Evolutionary conservation across 2,797 vertebrate genomes (phyloP), one percentile per base, ranked within the genome.

Genomic region (Parotocinclus haroldoi): DNA sequence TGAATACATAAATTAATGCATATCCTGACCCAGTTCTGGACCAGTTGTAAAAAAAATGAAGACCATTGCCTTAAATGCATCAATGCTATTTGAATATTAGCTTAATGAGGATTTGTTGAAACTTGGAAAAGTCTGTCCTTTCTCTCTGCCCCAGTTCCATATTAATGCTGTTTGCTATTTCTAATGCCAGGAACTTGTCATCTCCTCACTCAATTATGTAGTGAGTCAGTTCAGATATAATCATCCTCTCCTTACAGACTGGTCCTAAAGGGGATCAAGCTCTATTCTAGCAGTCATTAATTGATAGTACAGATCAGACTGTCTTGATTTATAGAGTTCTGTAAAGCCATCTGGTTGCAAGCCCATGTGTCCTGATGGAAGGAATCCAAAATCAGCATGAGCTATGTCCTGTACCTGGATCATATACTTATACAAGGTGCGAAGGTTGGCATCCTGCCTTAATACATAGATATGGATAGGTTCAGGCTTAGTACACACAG

Each of bases 141-240:
- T 9, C 67, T 9, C 1, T 52, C 69, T 60, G 71, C 76, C 71
- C 75, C 72, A 80, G 74, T 80, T 83, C 62, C 70, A 80, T 77
- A 76, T 71, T 55, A 77, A 78, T 68, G 66, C 38, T 66, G 69
- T 46, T 66, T 65, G 60, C 71, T 71, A 66, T 72, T 55, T 63
- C 59, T 61, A 59, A 74, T 37, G 44, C 75, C 61, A 44, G 52
- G 38, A 54, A 66, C 44, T 58, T 44, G 11, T 69, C 52, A 68
- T 61, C 54, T 53, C 48, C 49, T 16, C 37, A 17, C 57, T 59
- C 36, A 40, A 44, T 71, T 59, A 65, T 72, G 37, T 39, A 39
- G 51, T 50, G 14, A 59, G 56, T 55, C 37, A 60, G 44, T 44
- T 18, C 9, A 57, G 59, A 14, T 67, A 56, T 62, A 57, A 62